Percentiles rank a stretch among this genome's conserved stretches.
Conservation (phyloP, 2,113 vertebrate species). For the Hippopotamus amphibius region DNA sequence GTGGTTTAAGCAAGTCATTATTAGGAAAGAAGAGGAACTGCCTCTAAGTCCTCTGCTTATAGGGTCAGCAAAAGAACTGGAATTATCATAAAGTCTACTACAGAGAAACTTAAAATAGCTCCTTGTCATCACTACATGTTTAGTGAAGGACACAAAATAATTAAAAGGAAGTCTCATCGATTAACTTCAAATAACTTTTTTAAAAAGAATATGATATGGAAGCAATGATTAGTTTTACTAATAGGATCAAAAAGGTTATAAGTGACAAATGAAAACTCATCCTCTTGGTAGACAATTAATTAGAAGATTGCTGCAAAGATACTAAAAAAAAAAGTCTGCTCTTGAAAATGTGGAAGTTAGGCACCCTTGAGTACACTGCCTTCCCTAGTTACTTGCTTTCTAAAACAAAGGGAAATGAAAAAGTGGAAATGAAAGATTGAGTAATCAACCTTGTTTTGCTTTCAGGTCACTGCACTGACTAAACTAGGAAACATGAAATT, state of each 20-base stretch:
- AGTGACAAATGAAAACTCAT: constrained; percentile 5
- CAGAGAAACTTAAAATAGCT: constrained; percentile 26
- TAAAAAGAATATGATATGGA: background rate
- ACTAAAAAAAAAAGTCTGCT: background rate
- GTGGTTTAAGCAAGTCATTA: background rate
- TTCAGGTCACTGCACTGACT: constrained; percentile 83
- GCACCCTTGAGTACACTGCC: constrained; percentile 68
- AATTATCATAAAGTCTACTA: background rate
- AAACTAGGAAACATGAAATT: constrained; percentile 84
- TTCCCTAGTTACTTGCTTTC: constrained; percentile 82
- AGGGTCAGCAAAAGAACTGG: constrained; percentile 47
- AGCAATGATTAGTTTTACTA: background rate
- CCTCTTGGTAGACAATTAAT: background rate
- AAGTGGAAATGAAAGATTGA: constrained; percentile 89
- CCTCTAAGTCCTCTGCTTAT: background rate
- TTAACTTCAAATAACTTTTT: constrained; percentile 26
- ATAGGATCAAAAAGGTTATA: background rate
- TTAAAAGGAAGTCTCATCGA: background rate
- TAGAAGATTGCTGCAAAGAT: constrained; percentile 4
- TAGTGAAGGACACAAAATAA: background rate
- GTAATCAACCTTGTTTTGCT: constrained; percentile 86
- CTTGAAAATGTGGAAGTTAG: constrained; percentile 79
- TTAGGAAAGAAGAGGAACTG: constrained; percentile 34
- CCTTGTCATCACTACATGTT: background rate
- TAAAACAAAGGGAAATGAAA: constrained; percentile 89